Base-by-base conservation (phyloP, 2,888 invertebrate genomes). In the Rotaria macrura region DNA sequence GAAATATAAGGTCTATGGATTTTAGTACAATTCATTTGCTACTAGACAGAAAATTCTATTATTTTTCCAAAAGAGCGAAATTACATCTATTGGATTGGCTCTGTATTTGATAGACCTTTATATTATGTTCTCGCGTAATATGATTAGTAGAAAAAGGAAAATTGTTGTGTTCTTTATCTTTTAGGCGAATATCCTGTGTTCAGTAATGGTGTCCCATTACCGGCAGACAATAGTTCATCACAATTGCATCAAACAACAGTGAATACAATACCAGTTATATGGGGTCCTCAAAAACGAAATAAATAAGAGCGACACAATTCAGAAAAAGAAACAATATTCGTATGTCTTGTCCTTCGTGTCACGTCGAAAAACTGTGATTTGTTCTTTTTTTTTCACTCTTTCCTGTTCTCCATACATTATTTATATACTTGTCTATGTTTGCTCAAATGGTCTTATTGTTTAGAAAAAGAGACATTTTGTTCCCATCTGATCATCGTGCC, bases 301-400 rank as follows among this genome's bases (percentile, higher is more conserved):
- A 65, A 65, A 65, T 65, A 65, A 65, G 65, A 65, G 65, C 65
- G 65, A 65, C 65, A 65, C 65, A 65, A 65, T 29, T 38, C n/a
- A 34, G 34, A 34, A 65, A 65, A 65, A 65, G 65, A 65, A 65
- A 65, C 65, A 65, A 34, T 65, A 65, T 65, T 65, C 65, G 65
- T 65, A 17, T 65, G 65, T 65, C 65, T 65, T 65, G 65, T 65
- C 65, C 65, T 34, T 65, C 5, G 34, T 34, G 65, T 65, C 65
- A 65, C 38, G 65, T 65, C 65, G 65, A 65, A 65, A 65, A 65
- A 65, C 65, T 65, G 65, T 65, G 65, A 65, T 65, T 65, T 65
- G 65, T 65, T 65, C 65, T 65, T 20, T 65, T 34, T 65, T 65
- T n/a, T n/a, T n/a, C n/a, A n/a, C n/a, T n/a, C n/a, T n/a, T n/a